A percentile compares a stretch with the other conserved stretches of the same genome.
Conservation (phyloP, 2,797 vertebrate genomes). For the Syndactyla subalaris region DNA sequence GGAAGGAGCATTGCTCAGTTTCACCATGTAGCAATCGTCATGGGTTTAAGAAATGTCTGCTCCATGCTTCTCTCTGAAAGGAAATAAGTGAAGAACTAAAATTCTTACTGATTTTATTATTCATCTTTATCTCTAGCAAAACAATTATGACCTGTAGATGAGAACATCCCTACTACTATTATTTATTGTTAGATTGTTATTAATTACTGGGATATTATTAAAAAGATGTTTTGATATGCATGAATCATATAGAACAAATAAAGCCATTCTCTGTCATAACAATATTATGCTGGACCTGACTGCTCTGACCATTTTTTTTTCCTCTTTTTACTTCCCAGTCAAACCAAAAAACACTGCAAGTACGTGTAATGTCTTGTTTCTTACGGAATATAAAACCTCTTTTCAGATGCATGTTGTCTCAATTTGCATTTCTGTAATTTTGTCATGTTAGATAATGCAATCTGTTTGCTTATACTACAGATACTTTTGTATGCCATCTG, state of each 20-base stretch:
- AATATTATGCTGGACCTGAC: background rate
- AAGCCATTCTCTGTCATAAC: background rate
- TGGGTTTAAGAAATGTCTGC: background rate
- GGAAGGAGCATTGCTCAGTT: background rate
- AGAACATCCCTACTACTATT: background rate
- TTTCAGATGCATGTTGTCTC: background rate
- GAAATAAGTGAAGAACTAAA: background rate
- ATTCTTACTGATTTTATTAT: background rate
- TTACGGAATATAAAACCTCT: background rate
- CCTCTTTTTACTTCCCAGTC: conserved; percentile 34
- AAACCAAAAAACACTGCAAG: conserved; percentile 64
- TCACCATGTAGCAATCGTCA: background rate
- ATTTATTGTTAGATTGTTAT: background rate
- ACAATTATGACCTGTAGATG: background rate
- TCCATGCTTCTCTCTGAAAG: background rate
- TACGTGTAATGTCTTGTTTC: conserved; percentile 28
- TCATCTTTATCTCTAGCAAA: background rate
- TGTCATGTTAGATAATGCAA: background rate
- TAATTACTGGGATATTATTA: background rate
- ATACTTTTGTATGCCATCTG: background rate
- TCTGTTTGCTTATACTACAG: background rate
- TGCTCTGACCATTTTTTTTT: background rate
- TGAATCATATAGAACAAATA: background rate
- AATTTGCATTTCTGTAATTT: background rate
- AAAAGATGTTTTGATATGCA: background rate